Evolutionary conservation across 2,888 invertebrate genomes (phyloP).

Genomic region (Kuschelorhynchus macadamiae): DNA sequence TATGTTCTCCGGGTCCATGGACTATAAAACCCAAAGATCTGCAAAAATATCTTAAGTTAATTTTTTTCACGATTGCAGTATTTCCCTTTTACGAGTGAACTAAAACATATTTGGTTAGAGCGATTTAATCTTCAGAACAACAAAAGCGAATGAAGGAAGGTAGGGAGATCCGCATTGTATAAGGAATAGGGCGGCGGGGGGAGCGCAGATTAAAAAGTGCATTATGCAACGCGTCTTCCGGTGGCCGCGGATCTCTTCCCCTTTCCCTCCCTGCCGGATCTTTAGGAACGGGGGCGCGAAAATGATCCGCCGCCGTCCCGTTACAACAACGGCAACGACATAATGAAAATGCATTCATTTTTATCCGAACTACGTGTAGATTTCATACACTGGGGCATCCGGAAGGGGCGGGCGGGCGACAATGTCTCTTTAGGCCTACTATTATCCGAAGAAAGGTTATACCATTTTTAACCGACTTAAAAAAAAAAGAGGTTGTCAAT

Average conservation of each 20-base stretch:
- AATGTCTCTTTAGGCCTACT: slow-evolving; percentile 28
- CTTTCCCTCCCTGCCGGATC: slow-evolving; percentile 7
- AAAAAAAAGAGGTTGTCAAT: too few relatives aligned
- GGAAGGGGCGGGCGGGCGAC: slow-evolving; percentile 15
- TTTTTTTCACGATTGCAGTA: too few relatives aligned
- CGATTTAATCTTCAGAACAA: too few relatives aligned
- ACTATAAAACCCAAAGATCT: too few relatives aligned
- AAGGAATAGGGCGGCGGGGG: background rate
- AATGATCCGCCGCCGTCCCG: slow-evolving; percentile 52
- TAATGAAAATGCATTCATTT: slow-evolving; percentile 66
- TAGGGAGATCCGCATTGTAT: background rate
- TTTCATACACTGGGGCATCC: slow-evolving; percentile 54
- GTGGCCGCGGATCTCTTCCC: too few relatives aligned
- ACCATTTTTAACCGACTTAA: background rate
- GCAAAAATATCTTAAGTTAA: too few relatives aligned
- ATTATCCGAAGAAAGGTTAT: background rate
- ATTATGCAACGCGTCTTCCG: slow-evolving; percentile 33
- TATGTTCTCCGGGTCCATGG: too few relatives aligned
- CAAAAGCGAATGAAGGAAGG: background rate
- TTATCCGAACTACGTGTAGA: slow-evolving; percentile 59
- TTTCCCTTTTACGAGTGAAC: too few relatives aligned
- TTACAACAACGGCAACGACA: slow-evolving; percentile 59
- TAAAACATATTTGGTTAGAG: too few relatives aligned
- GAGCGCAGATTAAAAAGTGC: slow-evolving; percentile 32
- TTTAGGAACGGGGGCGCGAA: slow-evolving; percentile 56